These are phyloP conservation scores for Celastrina argiolus DNA, from an alignment of 2,888 invertebrate genomes.

Conservation along the genomic window DNA sequence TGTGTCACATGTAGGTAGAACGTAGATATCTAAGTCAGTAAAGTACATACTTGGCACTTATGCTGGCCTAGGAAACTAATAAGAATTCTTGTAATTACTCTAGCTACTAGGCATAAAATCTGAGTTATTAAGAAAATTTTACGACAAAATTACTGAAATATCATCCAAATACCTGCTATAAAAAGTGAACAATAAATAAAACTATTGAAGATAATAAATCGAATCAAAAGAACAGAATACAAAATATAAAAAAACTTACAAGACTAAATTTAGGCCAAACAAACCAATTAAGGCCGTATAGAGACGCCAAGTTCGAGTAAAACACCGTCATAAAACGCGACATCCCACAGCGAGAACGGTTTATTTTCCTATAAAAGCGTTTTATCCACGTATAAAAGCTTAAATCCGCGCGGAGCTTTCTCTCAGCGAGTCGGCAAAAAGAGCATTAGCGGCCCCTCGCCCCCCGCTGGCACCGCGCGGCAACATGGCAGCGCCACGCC, in stretches of 20 bases:
- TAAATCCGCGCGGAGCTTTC: constrained; percentile 76
- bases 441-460: constrained; percentile 53
- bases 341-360: constrained; percentile 74
- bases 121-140: too few relatives aligned
- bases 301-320: constrained; percentile 73
- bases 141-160: too few relatives aligned
- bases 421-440: constrained; percentile 70
- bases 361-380: constrained; percentile 77
- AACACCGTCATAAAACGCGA: constrained; percentile 72
- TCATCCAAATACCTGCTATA: too few relatives aligned
- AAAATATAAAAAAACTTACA: constrained; percentile 41
- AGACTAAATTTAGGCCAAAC: constrained; percentile 57
- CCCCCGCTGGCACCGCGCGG: constrained; percentile 40
- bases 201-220: not conserved
- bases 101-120: too few relatives aligned
- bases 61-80: too few relatives aligned
- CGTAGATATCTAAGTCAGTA: too few relatives aligned
- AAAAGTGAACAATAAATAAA: constrained; percentile 20
- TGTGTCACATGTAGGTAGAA: too few relatives aligned
- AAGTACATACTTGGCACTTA: too few relatives aligned
- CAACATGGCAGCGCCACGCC: constrained; percentile 71
- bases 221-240: not conserved
- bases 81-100: too few relatives aligned
- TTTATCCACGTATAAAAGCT: constrained; percentile 78
- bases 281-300: constrained; percentile 64